Evolutionary conservation across 1,140 invertebrate species (phyloP), one percentile per base, ranked within the genome.

Genomic region (Bombus waltoni): DNA sequence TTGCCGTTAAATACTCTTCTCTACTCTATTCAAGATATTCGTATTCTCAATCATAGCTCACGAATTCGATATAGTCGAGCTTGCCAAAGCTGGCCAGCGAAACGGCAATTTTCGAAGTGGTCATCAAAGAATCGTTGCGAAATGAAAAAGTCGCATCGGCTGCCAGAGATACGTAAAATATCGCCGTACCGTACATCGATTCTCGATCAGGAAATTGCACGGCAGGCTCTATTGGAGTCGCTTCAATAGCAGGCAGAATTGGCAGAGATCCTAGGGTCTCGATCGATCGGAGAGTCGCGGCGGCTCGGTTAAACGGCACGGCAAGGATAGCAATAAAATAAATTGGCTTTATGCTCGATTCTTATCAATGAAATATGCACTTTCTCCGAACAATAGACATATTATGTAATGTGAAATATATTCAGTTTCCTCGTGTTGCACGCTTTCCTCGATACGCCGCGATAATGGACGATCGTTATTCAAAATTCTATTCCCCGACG

Each of bases 281-380:
- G 72, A 68, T 77, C 73, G 81, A 83, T 83, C 73, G 81, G 15
- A 15, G 35, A 47, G 15, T 8, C 15, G 28, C 57, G 5, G 81
- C 70, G 38, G 38, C 53, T 68, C 35, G 38, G 44, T 44, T 81
- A 62, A 75, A 83, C 81, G 72, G 32, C 35, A 25, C 74, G 62
- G 59, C 72, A 47, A 22, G 62, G 42, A 83, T 47, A 70, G 53
- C 81, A 68, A 83, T 83, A 83, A 83, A 83, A 83, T 83, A 83
- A 83, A 83, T 83, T 83, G 81, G 74, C 81, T 32, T 78, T 83
- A 83, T 70, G 81, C 81, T 44, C 62, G 81, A 83, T 83, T 77
- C 81, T 83, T 83, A 83, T 83, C 81, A 83, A 83, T 83, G 81
- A 83, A 70, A 70, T 83, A 83, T 83, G 74, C 81, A 83, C 81